These are phyloP conservation scores for Mnemiopsis leidyi DNA, from an alignment of 37 sponge, comb jelly and placozoan species.

Conservation along the genomic window DNA sequence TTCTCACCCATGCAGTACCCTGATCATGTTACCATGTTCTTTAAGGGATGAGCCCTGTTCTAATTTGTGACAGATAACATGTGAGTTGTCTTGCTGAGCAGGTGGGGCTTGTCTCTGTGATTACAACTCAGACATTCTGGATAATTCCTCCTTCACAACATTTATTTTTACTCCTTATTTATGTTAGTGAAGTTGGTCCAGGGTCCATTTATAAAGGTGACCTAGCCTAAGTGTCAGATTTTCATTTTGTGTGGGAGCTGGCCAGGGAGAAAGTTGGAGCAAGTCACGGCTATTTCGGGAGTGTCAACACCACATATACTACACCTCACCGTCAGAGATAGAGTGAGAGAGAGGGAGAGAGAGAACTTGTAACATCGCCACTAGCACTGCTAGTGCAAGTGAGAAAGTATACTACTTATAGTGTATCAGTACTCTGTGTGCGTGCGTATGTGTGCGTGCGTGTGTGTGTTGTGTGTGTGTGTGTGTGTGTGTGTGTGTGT, in stretches of 20 bases:
- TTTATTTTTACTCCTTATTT: neutral
- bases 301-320: neutral
- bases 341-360: too few relatives aligned
- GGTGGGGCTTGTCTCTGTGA: neutral
- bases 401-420: too few relatives aligned
- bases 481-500: too few relatives aligned
- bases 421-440: too few relatives aligned
- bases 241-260: neutral
- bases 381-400: neutral
- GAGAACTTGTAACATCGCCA: neutral
- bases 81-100: too few relatives aligned
- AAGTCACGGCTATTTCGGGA: neutral
- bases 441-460: too few relatives aligned
- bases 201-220: neutral
- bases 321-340: too few relatives aligned
- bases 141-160: too few relatives aligned
- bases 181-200: neutral
- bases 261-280: neutral
- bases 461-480: neutral
- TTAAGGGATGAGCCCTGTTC: too few relatives aligned
- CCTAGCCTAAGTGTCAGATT: neutral
- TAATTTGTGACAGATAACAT: too few relatives aligned
- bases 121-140: neutral
- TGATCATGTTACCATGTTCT: too few relatives aligned
- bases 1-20: too few relatives aligned